Conservation (phyloP, 1,140 invertebrate genomes). For the Zaprionus taronus region DNA sequence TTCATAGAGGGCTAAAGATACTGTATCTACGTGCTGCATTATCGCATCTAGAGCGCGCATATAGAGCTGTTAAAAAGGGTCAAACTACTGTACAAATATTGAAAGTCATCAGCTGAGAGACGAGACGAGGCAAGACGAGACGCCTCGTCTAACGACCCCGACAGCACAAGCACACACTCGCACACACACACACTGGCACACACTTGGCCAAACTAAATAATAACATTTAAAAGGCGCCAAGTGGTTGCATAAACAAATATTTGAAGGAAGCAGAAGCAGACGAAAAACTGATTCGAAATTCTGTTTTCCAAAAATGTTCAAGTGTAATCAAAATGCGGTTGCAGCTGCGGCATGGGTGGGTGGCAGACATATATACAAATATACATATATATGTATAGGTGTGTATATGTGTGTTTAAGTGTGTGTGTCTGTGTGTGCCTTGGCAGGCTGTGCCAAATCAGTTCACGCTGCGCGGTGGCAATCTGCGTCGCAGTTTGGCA, state of each 20-base stretch:
- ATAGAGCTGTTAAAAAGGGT: constrained; percentile 80
- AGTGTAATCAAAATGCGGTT: constrained; percentile 47
- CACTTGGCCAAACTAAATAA: constrained; percentile 74
- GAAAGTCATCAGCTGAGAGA: constrained; percentile 61
- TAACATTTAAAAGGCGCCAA: constrained; percentile 84
- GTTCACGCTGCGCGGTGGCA: constrained; percentile 60
- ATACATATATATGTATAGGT: too few species aligned
- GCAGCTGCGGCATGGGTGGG: constrained; percentile 44
- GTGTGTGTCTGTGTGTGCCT: neutral
- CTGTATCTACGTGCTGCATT: constrained; percentile 59
- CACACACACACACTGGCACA: constrained; percentile 16
- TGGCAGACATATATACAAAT: constrained; percentile 1
- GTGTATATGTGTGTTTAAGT: neutral
- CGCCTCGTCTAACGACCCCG: constrained; percentile 44
- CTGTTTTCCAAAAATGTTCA: constrained; percentile 20
- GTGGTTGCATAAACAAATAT: constrained; percentile 84
- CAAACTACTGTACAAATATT: constrained; percentile 80
- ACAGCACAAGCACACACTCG: constrained; percentile 31
- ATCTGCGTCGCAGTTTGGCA: constrained; percentile 33
- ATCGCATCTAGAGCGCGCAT: constrained; percentile 36
- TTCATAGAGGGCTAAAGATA: constrained; percentile 16
- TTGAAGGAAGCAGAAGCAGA: constrained; percentile 38
- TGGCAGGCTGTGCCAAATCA: constrained; percentile 66
- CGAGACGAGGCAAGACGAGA: constrained; percentile 20
- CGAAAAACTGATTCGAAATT: constrained; percentile 32